Evolutionary conservation across 2,888 invertebrate species (phyloP).

Genomic region (Chrysodeixis includens): DNA sequence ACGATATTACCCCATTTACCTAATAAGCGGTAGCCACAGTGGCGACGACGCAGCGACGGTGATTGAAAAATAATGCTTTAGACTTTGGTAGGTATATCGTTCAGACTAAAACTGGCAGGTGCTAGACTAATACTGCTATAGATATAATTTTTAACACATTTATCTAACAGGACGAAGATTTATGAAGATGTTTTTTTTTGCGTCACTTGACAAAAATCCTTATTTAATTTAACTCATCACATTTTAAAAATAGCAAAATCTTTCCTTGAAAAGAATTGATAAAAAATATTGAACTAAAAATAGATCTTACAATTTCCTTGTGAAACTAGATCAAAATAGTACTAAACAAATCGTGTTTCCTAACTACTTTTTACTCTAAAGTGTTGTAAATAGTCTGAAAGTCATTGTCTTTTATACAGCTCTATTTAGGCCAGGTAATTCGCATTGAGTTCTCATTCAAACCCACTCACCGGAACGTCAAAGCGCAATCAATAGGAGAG

Average conservation of each 20-base stretch:
- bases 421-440: background rate
- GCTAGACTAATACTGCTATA: too few relatives aligned
- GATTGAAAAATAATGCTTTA: background rate
- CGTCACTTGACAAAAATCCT: too few relatives aligned
- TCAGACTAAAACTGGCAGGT: too few relatives aligned
- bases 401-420: background rate
- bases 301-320: too few relatives aligned
- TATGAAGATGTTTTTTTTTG: too few relatives aligned
- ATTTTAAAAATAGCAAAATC: too few relatives aligned
- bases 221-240: too few relatives aligned
- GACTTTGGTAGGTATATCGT: background rate
- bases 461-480: conserved; percentile 14
- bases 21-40: background rate
- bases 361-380: background rate
- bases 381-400: background rate
- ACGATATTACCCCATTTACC: background rate
- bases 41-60: background rate
- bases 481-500: conserved; percentile 16
- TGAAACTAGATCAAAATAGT: background rate
- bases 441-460: conserved; percentile 24
- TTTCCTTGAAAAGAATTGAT: too few relatives aligned
- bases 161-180: too few relatives aligned
- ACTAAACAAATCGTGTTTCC: background rate
- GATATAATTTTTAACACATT: too few relatives aligned
- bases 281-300: too few relatives aligned